These are phyloP conservation scores for Bradypodion pumilum DNA, from an alignment of 2,797 vertebrate genomes.

Conservation along the genomic window DNA sequence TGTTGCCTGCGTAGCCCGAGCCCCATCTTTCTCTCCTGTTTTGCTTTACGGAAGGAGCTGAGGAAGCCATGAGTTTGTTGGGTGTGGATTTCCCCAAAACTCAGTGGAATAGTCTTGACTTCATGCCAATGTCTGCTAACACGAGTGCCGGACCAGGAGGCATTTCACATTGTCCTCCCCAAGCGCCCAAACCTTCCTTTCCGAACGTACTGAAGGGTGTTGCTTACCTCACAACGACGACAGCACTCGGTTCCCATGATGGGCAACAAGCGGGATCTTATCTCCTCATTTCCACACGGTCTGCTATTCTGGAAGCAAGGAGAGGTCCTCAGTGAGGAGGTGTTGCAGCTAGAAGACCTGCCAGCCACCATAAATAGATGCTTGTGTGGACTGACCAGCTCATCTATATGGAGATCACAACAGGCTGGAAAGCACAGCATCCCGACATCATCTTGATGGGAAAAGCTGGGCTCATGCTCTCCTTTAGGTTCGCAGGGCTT, in stretches of 20 bases:
- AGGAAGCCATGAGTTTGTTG: not conserved
- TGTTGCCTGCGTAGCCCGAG: too few species aligned
- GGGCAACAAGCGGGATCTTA: not conserved
- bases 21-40: too few species aligned
- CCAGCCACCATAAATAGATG: not conserved
- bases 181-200: not conserved
- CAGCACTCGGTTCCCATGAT: not conserved
- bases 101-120: constrained; percentile 31
- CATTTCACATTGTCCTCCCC: not conserved
- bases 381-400: not conserved
- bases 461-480: too few species aligned
- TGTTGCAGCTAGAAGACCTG: not conserved
- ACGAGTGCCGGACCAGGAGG: not conserved
- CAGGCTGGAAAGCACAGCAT: not conserved
- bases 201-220: not conserved
- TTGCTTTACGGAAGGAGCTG: too few species aligned
- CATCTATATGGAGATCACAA: too few species aligned
- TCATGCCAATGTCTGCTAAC: not conserved
- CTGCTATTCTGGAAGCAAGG: not conserved
- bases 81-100: not conserved
- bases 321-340: not conserved
- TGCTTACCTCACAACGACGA: constrained; percentile 14
- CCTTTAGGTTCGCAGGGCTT: not conserved
- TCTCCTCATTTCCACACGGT: not conserved
- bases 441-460: too few species aligned